A percentile compares a stretch with the other conserved stretches of the same genome.
Conservation (phyloP, 2,113 vertebrate species). For the Patagioenas fasciata region DNA sequence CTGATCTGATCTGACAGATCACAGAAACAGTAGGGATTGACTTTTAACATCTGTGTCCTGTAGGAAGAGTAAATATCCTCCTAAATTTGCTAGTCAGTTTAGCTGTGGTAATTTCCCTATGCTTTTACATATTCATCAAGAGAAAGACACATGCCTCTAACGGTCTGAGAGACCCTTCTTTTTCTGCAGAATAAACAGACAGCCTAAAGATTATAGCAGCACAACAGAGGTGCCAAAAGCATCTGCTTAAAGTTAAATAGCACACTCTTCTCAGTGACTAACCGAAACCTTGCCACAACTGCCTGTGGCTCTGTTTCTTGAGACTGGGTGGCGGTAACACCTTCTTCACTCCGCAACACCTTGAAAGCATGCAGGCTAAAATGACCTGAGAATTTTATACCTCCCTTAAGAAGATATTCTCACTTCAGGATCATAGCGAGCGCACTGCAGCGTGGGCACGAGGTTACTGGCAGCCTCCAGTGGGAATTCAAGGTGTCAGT, state of each 20-base stretch:
- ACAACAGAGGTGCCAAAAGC: not conserved
- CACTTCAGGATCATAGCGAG: rapidly evolving
- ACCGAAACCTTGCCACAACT: rapidly evolving
- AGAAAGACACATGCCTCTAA: not conserved
- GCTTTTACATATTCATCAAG: not conserved
- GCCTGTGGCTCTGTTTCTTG: not conserved
- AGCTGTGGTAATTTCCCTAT: not conserved
- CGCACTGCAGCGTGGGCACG: rapidly evolving
- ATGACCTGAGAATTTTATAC: not conserved
- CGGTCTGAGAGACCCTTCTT: not conserved
- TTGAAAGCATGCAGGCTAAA: not conserved
- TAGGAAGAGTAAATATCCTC: not conserved
- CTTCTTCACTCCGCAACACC: not conserved
- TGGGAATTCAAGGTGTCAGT: not conserved
- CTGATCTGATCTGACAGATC: not conserved
- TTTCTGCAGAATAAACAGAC: not conserved
- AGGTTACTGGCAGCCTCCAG: not conserved
- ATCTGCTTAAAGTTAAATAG: not conserved
- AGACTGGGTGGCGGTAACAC: not conserved
- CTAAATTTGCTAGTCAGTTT: not conserved
- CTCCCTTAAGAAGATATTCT: not conserved
- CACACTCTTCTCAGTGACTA: not conserved
- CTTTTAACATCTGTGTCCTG: not conserved
- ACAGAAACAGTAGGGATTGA: not conserved
- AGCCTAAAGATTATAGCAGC: not conserved